Evolutionary conservation across 2,888 invertebrate species (phyloP).

Genomic region (Odontocerum albicorne): DNA sequence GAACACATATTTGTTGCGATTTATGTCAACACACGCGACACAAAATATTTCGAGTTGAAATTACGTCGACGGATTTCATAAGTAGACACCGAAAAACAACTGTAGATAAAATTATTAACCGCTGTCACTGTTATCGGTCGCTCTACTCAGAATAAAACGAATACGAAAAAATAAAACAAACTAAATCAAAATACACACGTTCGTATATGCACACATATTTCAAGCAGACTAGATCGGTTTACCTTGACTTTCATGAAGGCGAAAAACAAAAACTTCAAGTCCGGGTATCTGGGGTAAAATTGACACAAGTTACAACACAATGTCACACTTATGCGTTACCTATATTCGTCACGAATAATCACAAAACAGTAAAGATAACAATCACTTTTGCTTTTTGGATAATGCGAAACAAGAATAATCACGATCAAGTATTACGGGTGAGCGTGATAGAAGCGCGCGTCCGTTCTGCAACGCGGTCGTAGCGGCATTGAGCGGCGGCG

Average conservation of each 20-base stretch:
- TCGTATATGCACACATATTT: constrained; percentile 14
- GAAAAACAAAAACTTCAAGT: constrained; percentile 19
- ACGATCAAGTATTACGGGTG: constrained; percentile 12
- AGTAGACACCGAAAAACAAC: background rate
- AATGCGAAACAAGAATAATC: background rate
- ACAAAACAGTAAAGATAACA: background rate
- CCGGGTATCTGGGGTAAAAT: constrained; percentile 14
- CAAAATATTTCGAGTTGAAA: too few relatives aligned
- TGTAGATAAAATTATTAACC: constrained; percentile 3
- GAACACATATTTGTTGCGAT: too few relatives aligned
- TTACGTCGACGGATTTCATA: constrained; percentile 4
- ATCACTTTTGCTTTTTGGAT: background rate
- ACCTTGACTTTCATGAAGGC: constrained; percentile 33
- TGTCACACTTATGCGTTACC: too few relatives aligned
- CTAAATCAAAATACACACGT: background rate
- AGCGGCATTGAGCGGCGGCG: constrained; percentile 14
- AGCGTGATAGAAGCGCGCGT: background rate
- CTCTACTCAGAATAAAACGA: too few relatives aligned
- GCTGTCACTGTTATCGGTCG: background rate
- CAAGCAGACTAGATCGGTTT: constrained; percentile 16
- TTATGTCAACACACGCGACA: too few relatives aligned
- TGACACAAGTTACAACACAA: too few relatives aligned
- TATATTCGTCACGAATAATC: too few relatives aligned
- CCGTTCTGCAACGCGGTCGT: constrained; percentile 2
- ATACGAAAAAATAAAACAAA: too few relatives aligned